These are phyloP conservation scores for Eupithecia subfuscata DNA, from an alignment of 2,888 invertebrate species.

Conservation along the genomic window DNA sequence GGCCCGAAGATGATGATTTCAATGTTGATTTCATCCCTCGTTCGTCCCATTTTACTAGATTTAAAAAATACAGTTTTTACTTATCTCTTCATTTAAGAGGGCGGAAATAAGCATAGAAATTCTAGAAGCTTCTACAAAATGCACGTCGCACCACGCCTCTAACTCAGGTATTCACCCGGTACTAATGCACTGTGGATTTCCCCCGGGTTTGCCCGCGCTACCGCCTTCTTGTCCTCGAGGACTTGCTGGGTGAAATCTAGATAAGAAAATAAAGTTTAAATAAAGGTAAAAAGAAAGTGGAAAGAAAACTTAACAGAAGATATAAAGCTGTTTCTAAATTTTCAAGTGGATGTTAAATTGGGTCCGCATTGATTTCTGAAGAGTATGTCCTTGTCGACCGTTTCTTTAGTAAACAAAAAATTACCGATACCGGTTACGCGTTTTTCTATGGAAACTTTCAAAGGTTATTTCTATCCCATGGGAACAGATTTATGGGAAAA, in stretches of 20 bases:
- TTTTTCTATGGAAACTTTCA: not conserved
- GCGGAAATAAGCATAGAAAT: slow-evolving; percentile 17
- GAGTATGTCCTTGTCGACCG: not conserved
- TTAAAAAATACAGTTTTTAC: not conserved
- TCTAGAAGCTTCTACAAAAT: slow-evolving; percentile 42
- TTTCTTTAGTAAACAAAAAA: not conserved
- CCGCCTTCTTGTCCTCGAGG: slow-evolving; percentile 17
- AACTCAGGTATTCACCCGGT: slow-evolving; percentile 50
- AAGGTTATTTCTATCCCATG: not conserved
- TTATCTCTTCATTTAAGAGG: not conserved
- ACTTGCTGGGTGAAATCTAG: slow-evolving; percentile 19
- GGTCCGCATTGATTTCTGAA: not conserved
- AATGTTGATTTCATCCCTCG: not conserved
- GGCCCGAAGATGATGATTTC: no score
- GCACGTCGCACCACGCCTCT: slow-evolving; percentile 48
- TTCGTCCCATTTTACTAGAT: not conserved
- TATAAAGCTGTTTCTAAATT: not conserved
- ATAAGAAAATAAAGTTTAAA: slow-evolving; percentile 15
- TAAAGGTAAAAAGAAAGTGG: not conserved
- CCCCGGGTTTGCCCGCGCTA: slow-evolving; percentile 32
- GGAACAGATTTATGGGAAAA: not conserved
- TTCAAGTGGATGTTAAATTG: not conserved
- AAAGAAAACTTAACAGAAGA: not conserved
- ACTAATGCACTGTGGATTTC: slow-evolving; percentile 44
- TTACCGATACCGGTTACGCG: no score